A percentile compares a stretch with the other conserved stretches of the same genome.
Conservation (phyloP, 2,797 vertebrate species). For the Necrosyrtes monachus region DNA sequence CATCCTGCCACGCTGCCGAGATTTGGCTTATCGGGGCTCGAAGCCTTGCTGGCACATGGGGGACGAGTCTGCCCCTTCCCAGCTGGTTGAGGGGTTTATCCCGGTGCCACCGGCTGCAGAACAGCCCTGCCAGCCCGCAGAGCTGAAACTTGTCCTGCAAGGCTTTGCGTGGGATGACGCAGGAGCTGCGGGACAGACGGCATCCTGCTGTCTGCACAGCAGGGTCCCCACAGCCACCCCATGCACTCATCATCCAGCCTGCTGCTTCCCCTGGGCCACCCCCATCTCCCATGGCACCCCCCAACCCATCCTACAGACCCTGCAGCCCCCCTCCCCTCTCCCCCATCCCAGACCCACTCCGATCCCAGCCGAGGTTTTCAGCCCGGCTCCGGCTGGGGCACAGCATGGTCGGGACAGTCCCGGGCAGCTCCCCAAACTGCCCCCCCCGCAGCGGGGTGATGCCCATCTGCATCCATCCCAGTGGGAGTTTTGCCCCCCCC, state of each 20-base stretch:
- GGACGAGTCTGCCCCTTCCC: not conserved
- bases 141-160: not conserved
- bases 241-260: not conserved
- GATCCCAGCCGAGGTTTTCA: not conserved
- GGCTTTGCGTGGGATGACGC: not conserved
- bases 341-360: accelerated
- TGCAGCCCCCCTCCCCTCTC: not conserved
- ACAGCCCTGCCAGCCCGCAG: not conserved
- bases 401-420: not conserved
- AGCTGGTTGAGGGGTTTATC: not conserved
- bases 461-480: not conserved
- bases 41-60: not conserved
- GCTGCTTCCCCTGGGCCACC: not conserved
- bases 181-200: not conserved
- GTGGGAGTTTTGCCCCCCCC: not conserved
- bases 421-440: accelerated
- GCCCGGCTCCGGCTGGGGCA: not conserved
- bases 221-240: not conserved
- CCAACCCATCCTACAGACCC: not conserved
- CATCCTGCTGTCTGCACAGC: too few relatives aligned
- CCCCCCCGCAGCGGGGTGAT: not conserved
- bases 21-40: not conserved
- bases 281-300: not conserved
- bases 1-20: accelerated
- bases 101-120: not conserved